Conservation (phyloP, 2,113 vertebrate species). For the Heterotilapia buettikoferi region DNA sequence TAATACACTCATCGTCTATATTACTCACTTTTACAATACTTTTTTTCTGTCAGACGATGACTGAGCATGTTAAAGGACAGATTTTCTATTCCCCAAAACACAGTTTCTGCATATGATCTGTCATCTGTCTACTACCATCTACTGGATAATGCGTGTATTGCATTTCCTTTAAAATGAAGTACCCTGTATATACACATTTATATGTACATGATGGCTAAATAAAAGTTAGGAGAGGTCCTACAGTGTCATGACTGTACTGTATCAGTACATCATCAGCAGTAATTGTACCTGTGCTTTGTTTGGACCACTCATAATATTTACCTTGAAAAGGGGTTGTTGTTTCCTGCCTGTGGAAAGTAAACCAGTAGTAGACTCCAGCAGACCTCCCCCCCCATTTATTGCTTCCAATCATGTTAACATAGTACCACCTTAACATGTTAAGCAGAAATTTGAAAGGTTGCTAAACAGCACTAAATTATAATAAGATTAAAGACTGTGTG, state of each 20-base stretch:
- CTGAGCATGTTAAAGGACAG: neutral
- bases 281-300: neutral
- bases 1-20: neutral
- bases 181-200: neutral
- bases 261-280: neutral
- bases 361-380: neutral
- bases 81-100: neutral
- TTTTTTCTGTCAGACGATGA: neutral
- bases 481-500: neutral
- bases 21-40: neutral
- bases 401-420: neutral
- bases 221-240: neutral
- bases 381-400: neutral
- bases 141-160: neutral
- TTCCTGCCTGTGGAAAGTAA: neutral
- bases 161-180: neutral
- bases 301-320: neutral
- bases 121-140: neutral
- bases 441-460: neutral
- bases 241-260: neutral
- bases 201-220: neutral
- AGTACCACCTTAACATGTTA: neutral
- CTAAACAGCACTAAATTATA: neutral
- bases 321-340: neutral
- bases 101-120: accelerated